These are phyloP conservation scores for Tuberolachnus salignus DNA, from an alignment of 2,888 invertebrate genomes.

Conservation along the genomic window DNA sequence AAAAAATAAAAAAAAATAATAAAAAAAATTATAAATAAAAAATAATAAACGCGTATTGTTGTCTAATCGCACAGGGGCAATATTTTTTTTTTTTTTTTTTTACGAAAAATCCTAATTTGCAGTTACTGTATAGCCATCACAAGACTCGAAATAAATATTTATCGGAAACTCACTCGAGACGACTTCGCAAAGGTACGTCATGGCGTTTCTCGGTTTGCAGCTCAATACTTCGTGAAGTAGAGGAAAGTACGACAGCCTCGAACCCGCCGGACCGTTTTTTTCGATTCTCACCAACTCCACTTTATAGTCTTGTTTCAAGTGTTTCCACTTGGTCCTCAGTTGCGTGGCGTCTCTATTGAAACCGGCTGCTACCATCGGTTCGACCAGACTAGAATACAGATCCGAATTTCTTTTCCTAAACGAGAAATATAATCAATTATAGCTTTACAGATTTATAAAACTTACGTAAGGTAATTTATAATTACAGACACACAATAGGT, in stretches of 20 bases:
- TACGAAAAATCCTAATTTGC: no score
- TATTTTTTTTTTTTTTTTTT: no score
- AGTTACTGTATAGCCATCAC: no score
- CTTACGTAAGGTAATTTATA: no score
- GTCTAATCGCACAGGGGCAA: no score
- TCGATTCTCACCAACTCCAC: conserved; percentile 45
- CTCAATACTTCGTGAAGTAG: conserved; percentile 49
- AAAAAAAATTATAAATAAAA: background rate
- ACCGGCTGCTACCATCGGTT: conserved; percentile 47
- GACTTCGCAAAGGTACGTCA: conserved; percentile 49
- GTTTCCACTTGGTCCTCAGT: conserved; percentile 53
- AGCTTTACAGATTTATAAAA: background rate
- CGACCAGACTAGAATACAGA: conserved; percentile 47
- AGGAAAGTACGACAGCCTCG: conserved; percentile 45
- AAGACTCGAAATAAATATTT: no score
- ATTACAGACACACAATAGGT: no score
- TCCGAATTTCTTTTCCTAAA: conserved; percentile 50
- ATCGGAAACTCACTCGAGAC: conserved; percentile 31
- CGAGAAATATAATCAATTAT: background rate
- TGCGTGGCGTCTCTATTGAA: conserved; percentile 47
- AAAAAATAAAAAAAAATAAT: background rate
- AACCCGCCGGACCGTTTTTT: conserved; percentile 33
- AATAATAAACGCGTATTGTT: no score
- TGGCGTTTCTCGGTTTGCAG: conserved; percentile 42
- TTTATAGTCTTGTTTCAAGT: conserved; percentile 51